Base-by-base conservation (phyloP, 2,797 vertebrate genomes). In the Coregonus sp. region DNA sequence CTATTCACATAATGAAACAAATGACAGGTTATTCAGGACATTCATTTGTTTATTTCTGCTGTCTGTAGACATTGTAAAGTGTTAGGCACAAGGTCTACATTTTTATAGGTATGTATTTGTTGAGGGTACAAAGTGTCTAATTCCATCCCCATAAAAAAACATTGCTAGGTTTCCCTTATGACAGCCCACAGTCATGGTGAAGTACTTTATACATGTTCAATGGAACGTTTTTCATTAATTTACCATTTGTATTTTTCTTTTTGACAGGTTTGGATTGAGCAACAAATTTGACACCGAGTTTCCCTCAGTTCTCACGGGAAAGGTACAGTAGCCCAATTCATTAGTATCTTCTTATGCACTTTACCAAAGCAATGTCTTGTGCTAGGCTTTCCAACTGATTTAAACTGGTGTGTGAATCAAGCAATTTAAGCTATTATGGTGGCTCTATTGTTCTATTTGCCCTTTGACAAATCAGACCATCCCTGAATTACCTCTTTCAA, bases 271-370 rank as follows among this genome's bases (percentile, higher is more conserved):
- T 97, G 98, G 98, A 92, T 95, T 99, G 89, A 99, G 96, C 96
- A 99, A 99, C 97, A 97, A 96, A 94, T 99, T 99, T 94, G 97
- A 99, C 91, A 95, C 96, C 86, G 98, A 99, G 93, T 99, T 99
- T 92, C 98, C 98, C 47, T 98, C 98, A 84, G 92, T 99, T 95
- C 96, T 99, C 91, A 99, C 97, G 90, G 98, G 98, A 95, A 99
- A 99, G 97, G 98, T 99, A 97, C 94, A 81, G 84, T 86, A 80
- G 20, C 71, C 78, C 84, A 47, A 68, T 52, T 40, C 6, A 14
- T 75, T 5, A 16, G 4, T 67, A 16, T 67, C 33, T 68, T 85
- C 86, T 85, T 18, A 81, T 86, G 76, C 80, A 76, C 81, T 83
- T 88, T 72, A 40, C 7, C 47, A 14, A 73, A 72, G 20, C 40